Conservation (phyloP, 1,140 invertebrate genomes). For the Orussus abietinus region DNA sequence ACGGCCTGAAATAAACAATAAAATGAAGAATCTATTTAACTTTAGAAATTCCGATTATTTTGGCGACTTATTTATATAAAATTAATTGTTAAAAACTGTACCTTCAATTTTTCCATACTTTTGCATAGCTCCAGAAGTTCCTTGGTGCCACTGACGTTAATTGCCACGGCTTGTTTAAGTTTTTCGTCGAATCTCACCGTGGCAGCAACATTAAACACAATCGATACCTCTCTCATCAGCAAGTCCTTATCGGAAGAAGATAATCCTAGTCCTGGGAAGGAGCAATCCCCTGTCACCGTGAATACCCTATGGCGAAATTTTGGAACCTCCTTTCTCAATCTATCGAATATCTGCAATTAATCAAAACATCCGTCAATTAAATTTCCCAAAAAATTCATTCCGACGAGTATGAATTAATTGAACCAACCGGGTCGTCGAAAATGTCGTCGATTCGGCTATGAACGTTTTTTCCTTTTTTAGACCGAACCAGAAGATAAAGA, state of each 20-base stretch:
- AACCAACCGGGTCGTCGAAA: constrained; percentile 63
- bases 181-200: constrained; percentile 85
- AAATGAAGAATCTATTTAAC: not conserved
- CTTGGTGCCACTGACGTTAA: constrained; percentile 60
- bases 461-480: constrained; percentile 72
- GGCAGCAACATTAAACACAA: constrained; percentile 84
- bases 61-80: not conserved
- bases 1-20: constrained; percentile 49
- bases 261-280: constrained; percentile 60
- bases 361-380: constrained; percentile 6
- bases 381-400: constrained; percentile 7
- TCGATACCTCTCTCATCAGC: constrained; percentile 61
- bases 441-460: constrained; percentile 60
- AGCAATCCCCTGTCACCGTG: constrained; percentile 63
- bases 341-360: constrained; percentile 39
- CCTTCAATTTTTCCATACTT: constrained; percentile 61
- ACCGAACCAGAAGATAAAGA: constrained; percentile 74
- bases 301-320: constrained; percentile 57
- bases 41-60: not conserved
- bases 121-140: constrained; percentile 58
- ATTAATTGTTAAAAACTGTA: constrained; percentile 32
- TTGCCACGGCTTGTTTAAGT: constrained; percentile 60
- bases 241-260: constrained; percentile 55
- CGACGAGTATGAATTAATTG: no score
- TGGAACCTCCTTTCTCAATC: constrained; percentile 37